These are phyloP conservation scores for honey bee (Apis mellifera) DNA, from an alignment of 1,140 invertebrate species.

Conservation along the genomic window Amel_HAv3.1 CM009936.2:4411001-4411500, in stretches of 20 bases:
- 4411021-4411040: background rate
- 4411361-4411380: constrained; percentile 39
- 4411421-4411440: background rate
- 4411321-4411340: constrained; percentile 51
- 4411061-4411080: background rate
- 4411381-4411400: constrained; percentile 38
- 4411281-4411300: constrained; percentile 58
- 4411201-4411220: background rate
- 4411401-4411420: background rate
- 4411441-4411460: too few species aligned
- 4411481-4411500: too few species aligned
- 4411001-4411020: background rate
- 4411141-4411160: background rate
- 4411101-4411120: background rate
- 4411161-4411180: background rate
- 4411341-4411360: constrained; percentile 51
- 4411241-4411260: background rate
- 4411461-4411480: too few species aligned
- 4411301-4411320: constrained; percentile 30
- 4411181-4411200: background rate
- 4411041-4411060: background rate
- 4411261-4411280: background rate
- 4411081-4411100: background rate
- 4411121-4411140: background rate
- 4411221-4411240: background rate